Evolutionary conservation across 2,113 vertebrate genomes (phyloP), one percentile per base, ranked within the genome.

Genomic region (Tyrannus savana): DNA sequence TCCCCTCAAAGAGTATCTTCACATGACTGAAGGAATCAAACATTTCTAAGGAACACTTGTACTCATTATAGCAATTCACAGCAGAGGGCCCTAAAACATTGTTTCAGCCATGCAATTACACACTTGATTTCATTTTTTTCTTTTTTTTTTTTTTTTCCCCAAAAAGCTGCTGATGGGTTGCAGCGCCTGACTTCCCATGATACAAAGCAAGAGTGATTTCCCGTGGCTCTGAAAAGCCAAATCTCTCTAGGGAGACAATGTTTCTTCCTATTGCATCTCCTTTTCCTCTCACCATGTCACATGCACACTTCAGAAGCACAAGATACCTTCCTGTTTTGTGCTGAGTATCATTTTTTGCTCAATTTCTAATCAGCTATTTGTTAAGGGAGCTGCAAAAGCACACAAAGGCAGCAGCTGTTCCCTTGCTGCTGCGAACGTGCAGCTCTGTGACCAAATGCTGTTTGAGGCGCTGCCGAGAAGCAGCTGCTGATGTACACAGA

Each of bases 381-480:
- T 92, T 96, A 94, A 84, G 75, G 87, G 92, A 89, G 67, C 80
- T 79, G 87, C 78, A 81, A 76, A 97, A 77, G 55, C 89, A 74
- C 69, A 96, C 92, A 95, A 95, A 97, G 91, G 72, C 68, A 96
- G 80, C 98, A 98, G 97, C 96, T 98, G 97, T 87, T 96, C 82
- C 80, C 82, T 72, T 8, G 52, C 74, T 79, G 56, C 68, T 82
- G 31, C 10, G 50, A 85, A 71, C 10, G 2, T 66, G 82, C 92
- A 67, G 83, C 82, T 86, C 88, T 17, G 7, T 39, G 63, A 49
- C 73, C 85, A 74, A 82, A 52, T 15, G 46, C 74, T 82, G 49
- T 15, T 47, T 6, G 50, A 94, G 64, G 58, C 19, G 0, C 72
- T 50, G 91, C 24, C 46, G 80, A 80, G 60, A 67, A 63, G 74